phyloP scores from a whole-genome alignment of 2,797 vertebrate species.

The Chaunax sp. region DNA sequence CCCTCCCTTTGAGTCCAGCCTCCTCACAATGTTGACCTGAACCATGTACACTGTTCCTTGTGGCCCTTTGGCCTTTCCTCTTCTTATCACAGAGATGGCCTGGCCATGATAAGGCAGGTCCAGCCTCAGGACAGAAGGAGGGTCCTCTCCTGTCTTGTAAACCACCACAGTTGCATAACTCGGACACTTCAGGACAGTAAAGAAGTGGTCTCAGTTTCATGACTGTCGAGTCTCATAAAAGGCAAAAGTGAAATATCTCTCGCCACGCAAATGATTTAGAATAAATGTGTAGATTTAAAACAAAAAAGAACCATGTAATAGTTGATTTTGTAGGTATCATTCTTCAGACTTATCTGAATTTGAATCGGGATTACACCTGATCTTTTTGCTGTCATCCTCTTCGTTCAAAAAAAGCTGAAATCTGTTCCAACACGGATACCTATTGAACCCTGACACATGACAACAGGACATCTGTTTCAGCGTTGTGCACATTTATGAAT shows the following conservation, averaged over 20 bases:
- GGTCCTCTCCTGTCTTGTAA: constrained; percentile 70
- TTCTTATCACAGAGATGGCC: constrained; percentile 80
- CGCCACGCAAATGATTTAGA: constrained; percentile 15
- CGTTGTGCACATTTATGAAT: constrained; percentile 61
- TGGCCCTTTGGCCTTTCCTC: constrained; percentile 83
- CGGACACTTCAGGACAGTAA: constrained; percentile 65
- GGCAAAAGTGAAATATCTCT: constrained; percentile 34
- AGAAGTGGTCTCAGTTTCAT: constrained; percentile 66
- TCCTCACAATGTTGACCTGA: constrained; percentile 79
- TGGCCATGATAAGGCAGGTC: constrained; percentile 73
- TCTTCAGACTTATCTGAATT: not conserved
- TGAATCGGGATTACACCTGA: constrained; percentile 10
- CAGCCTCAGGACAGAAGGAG: constrained; percentile 74
- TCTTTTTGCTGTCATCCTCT: not conserved
- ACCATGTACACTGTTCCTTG: constrained; percentile 74
- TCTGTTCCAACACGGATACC: not conserved
- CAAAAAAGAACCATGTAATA: not conserved
- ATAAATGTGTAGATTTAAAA: constrained; percentile 9
- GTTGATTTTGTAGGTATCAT: not conserved
- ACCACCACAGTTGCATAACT: constrained; percentile 74
- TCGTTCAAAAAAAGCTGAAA: not conserved
- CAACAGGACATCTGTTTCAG: constrained; percentile 42
- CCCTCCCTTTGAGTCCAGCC: constrained; percentile 73
- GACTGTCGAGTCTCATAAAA: constrained; percentile 40
- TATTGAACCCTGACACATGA: constrained; percentile 21